phyloP scores from a whole-genome alignment of 2,888 invertebrate species.

The Criorhina ranunculi region DNA sequence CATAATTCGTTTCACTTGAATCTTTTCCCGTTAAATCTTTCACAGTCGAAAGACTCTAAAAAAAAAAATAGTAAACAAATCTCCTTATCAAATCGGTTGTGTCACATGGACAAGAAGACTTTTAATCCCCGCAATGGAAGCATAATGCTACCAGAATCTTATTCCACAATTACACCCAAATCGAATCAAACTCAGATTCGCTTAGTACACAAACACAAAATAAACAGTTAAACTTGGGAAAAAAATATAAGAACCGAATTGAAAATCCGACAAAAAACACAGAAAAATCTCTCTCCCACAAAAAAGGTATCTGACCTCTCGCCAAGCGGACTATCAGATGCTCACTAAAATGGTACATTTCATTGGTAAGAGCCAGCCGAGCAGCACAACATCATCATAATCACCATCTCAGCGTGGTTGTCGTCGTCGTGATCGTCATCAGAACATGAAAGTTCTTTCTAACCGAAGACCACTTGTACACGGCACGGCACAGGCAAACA shows the following conservation, averaged over 20 bases:
- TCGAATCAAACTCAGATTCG: conserved; percentile 30
- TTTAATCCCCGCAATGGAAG: conserved; percentile 42
- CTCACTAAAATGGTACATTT: conserved; percentile 83
- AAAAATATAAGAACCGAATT: conserved; percentile 12
- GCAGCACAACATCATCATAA: conserved; percentile 68
- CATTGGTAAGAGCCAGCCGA: conserved; percentile 73
- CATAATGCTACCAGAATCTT: conserved; percentile 26
- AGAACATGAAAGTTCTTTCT: conserved; percentile 68
- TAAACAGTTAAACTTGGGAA: conserved; percentile 32
- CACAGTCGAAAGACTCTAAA: not conserved
- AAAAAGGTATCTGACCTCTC: conserved; percentile 81
- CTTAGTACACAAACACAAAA: conserved; percentile 27
- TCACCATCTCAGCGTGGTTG: conserved; percentile 52
- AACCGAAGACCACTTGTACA: not conserved
- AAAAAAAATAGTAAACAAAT: conserved; percentile 9
- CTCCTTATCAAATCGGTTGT: conserved; percentile 45
- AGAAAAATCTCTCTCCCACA: conserved; percentile 66
- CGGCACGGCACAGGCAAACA: conserved; percentile 17
- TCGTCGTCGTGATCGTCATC: conserved; percentile 56
- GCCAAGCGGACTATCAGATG: conserved; percentile 84
- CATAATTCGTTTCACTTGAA: conserved; percentile 26
- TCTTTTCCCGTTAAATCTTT: conserved; percentile 25
- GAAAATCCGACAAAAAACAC: conserved; percentile 52
- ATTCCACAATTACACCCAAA: conserved; percentile 22
- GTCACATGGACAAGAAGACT: conserved; percentile 37